phyloP scores from a whole-genome alignment of 2,797 vertebrate species.

The Smutsia temminckii region DNA sequence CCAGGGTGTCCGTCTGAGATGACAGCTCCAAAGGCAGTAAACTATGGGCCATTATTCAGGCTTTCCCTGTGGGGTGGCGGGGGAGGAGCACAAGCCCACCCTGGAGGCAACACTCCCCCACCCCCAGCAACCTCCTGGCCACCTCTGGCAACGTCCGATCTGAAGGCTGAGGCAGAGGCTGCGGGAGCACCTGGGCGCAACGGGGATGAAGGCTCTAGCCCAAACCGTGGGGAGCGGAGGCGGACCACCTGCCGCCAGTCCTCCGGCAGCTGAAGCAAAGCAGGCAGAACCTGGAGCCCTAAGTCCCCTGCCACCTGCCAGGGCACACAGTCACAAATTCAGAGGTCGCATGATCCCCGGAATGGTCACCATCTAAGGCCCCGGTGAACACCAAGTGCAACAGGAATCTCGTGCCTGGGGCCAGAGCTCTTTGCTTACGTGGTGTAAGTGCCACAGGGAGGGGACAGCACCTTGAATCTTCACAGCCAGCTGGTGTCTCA shows the following conservation, averaged over 20 bases:
- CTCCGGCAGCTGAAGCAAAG: background rate
- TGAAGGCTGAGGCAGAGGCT: background rate
- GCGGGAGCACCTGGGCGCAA: background rate
- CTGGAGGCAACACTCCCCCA: background rate
- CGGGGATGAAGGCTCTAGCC: background rate
- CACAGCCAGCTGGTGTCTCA: background rate
- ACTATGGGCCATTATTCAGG: accelerated
- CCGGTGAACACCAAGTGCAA: background rate
- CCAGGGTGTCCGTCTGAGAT: background rate
- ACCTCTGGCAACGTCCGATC: accelerated
- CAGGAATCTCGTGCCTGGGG: background rate
- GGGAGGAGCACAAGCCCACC: too few relatives aligned
- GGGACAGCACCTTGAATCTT: too few relatives aligned
- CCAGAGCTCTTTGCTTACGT: background rate
- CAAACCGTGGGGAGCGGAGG: background rate
- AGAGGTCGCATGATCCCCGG: background rate
- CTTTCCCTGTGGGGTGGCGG: accelerated
- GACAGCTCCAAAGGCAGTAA: background rate
- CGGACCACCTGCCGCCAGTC: background rate
- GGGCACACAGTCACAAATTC: background rate
- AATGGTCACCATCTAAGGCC: background rate
- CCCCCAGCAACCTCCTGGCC: accelerated
- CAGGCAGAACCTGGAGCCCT: background rate
- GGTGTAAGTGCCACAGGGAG: background rate
- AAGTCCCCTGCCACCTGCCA: background rate